These are phyloP conservation scores for Chaetodon trifasciatus DNA, from an alignment of 2,797 vertebrate species.

Conservation along the genomic window DNA sequence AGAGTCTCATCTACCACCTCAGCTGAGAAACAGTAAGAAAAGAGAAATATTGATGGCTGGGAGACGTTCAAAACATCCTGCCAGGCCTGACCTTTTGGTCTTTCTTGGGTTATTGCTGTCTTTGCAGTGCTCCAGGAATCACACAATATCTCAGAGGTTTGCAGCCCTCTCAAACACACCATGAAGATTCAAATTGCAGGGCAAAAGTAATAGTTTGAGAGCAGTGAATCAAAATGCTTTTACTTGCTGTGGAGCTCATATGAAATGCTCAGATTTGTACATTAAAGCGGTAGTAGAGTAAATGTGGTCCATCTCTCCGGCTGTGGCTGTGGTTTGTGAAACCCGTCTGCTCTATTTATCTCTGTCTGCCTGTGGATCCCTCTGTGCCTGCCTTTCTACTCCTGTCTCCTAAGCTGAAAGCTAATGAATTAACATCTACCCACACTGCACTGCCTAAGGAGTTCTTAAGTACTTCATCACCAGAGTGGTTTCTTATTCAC, in stretches of 20 bases:
- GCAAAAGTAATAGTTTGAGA: not conserved
- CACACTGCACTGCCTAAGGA: conserved; percentile 49
- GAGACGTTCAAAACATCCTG: not conserved
- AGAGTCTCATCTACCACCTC: conserved; percentile 21
- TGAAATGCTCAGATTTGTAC: not conserved
- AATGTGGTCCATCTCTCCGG: conserved; percentile 2
- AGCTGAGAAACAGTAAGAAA: not conserved
- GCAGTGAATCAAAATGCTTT: not conserved
- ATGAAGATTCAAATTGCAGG: not conserved
- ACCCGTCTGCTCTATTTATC: conserved; percentile 55
- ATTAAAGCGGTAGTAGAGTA: conserved; percentile 9
- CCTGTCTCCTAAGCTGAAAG: conserved; percentile 49
- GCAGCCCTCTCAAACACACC: not conserved
- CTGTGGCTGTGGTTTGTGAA: conserved; percentile 33
- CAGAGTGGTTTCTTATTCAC: conserved; percentile 43
- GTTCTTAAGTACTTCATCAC: conserved; percentile 56
- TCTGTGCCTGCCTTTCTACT: conserved; percentile 38
- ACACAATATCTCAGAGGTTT: not conserved
- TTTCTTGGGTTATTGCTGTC: not conserved
- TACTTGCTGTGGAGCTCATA: conserved; percentile 10
- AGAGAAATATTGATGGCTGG: conserved; percentile 3
- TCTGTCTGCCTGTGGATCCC: conserved; percentile 59
- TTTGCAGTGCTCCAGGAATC: conserved; percentile 1
- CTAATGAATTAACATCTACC: conserved; percentile 70
- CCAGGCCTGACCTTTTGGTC: not conserved